Percentiles rank a stretch among this genome's conserved stretches.
Conservation (phyloP, 2,888 invertebrate genomes). For the Cantharis rufa region DNA sequence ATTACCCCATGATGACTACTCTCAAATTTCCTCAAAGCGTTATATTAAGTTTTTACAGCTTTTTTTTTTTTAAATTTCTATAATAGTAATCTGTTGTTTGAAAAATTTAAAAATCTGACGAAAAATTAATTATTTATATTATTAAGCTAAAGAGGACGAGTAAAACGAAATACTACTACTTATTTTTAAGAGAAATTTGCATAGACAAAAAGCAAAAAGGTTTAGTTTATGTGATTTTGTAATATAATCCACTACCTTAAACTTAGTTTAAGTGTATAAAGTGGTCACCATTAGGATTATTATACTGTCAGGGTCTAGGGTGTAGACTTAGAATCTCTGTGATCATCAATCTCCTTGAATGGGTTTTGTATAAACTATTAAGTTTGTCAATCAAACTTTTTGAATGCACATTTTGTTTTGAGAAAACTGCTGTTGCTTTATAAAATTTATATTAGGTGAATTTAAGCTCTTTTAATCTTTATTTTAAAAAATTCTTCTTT, state of each 20-base stretch:
- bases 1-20: too few relatives aligned
- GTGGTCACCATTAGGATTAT: background rate
- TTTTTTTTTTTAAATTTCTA: too few relatives aligned
- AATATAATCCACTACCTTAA: background rate
- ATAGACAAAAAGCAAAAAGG: background rate
- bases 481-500: background rate
- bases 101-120: too few relatives aligned
- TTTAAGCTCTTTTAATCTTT: background rate
- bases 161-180: background rate
- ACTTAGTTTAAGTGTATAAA: background rate
- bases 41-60: too few relatives aligned
- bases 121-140: too few relatives aligned
- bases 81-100: too few relatives aligned
- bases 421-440: background rate
- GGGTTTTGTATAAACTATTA: background rate
- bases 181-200: background rate
- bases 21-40: too few relatives aligned
- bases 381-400: background rate
- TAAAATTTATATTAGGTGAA: background rate
- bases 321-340: background rate
- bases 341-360: background rate
- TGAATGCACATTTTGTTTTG: background rate
- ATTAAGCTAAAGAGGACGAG: background rate
- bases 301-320: background rate
- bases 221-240: background rate